Percentiles rank a stretch among this genome's conserved stretches.
Conservation (phyloP, 1,140 invertebrate species). For the Halesus radiatus region DNA sequence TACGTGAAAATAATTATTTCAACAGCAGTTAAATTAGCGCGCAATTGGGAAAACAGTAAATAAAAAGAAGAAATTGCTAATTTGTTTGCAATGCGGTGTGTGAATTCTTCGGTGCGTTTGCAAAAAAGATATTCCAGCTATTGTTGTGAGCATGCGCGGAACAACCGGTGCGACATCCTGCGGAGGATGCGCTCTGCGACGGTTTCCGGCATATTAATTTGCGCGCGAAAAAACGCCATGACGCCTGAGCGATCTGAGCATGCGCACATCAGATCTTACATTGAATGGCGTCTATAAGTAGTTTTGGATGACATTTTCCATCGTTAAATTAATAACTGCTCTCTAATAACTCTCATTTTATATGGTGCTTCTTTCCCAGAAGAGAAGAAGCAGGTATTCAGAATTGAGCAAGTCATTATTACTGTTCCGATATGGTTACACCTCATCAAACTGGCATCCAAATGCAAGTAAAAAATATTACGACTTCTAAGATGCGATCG, state of each 20-base stretch:
- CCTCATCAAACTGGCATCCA: too few relatives aligned
- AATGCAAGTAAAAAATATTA: too few relatives aligned
- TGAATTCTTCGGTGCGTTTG: neutral
- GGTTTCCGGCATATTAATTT: slow-evolving; percentile 23
- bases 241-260: neutral
- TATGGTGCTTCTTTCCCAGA: too few relatives aligned
- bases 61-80: neutral
- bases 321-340: neutral
- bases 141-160: neutral
- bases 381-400: too few relatives aligned
- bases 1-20: too few relatives aligned
- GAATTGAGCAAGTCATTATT: too few relatives aligned
- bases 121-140: neutral
- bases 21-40: too few relatives aligned
- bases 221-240: slow-evolving; percentile 1
- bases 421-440: too few relatives aligned
- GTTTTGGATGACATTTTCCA: neutral
- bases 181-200: neutral
- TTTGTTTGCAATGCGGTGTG: neutral
- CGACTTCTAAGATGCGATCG: too few relatives aligned
- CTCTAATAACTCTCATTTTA: too few relatives aligned
- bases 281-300: neutral
- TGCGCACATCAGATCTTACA: too few relatives aligned
- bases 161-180: too few relatives aligned
- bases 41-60: neutral